Evolutionary conservation across 2,888 invertebrate genomes (phyloP), one percentile per base, ranked within the genome.

Genomic region (Volucella inflata): DNA sequence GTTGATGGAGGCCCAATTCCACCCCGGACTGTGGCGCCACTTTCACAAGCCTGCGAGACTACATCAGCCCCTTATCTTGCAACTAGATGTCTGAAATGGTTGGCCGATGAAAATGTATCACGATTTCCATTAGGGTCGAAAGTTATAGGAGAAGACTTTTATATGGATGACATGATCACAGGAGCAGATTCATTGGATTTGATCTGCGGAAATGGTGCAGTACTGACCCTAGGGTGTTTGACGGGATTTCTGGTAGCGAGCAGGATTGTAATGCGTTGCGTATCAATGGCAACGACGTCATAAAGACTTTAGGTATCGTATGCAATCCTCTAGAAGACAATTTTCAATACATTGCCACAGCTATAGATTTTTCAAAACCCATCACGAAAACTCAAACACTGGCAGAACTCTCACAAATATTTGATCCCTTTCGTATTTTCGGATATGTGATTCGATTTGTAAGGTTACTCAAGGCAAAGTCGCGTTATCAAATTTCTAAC

Each of bases 401-500:
- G 2, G 80, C 75, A 3, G 60, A 67, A 16, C 9, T 78, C 0
- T 16, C 77, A 8, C 38, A 36, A n/a, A 11, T 88, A 14, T 87
- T 79, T 50, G 85, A 87, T 51, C 87, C 87, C 4, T 36, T 79
- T 14, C 83, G 87, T 0, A 62, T 76, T n/a, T n/a, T n/a, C n/a
- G n/a, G n/a, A n/a, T n/a, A n/a, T n/a, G n/a, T n/a, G n/a, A n/a
- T n/a, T n/a, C 51, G 51, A n/a, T 17, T 51, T 16, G 2, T 55
- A 2, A 2, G 9, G 12, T 2, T 8, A 8, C 12, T 30, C 6
- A 21, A 30, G 36, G 10, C 42, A 42, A 8, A 42, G n/a, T n/a
- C n/a, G n/a, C n/a, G n/a, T n/a, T n/a, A n/a, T n/a, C n/a, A n/a
- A 51, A 6, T 16, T 48, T 65, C 64, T 65, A 38, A 50, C 16